Base-by-base conservation (phyloP, 1,140 invertebrate genomes). In the Drosophila hydei region DNA sequence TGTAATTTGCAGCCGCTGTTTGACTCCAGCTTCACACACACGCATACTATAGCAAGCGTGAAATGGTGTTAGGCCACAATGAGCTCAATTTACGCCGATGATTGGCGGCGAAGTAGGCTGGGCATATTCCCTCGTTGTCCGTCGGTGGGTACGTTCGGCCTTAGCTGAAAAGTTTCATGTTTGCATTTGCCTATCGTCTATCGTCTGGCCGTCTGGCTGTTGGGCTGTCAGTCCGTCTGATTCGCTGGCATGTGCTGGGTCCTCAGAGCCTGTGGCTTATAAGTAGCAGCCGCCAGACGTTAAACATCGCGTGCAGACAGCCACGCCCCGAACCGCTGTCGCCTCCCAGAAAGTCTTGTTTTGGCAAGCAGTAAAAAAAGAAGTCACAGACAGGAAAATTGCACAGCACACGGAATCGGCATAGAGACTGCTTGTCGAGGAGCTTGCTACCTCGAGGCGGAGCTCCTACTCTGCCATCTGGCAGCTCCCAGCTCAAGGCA, bases 21-120 rank as follows among this genome's bases (percentile, higher is more conserved):
- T 18, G 45, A 54, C 12, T n/a, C 23, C 18, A 25, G 50, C 56
- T 21, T 19, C 23, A 71, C 63, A 77, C 40, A 48, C 30, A 65
- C 42, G 52, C 18, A 48, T 16, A 30, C 40, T 33, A 43, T n/a
- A 12, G 18, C n/a, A 55, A 45, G 71, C 60, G 52, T 88, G 64
- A 77, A 72, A 88, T 77, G 67, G 78, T 79, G 83, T 83, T 88
- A 88, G 83, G 77, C 83, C 83, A 88, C 83, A 88, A 88, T 88
- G 78, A 88, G 83, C 83, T 88, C 83, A 88, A 88, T 88, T 88
- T 88, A 83, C 78, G 83, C 83, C 83, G 76, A 88, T 88, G 83
- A 88, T 87, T 88, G 81, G 81, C 78, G 78, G 83, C 11, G 9
- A 7, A 25, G 38, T 56, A 40, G n/a, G 6, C 14, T 40, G 30